Evolutionary conservation across 1,140 invertebrate species (phyloP).

Genomic region (Megathymus violae): DNA sequence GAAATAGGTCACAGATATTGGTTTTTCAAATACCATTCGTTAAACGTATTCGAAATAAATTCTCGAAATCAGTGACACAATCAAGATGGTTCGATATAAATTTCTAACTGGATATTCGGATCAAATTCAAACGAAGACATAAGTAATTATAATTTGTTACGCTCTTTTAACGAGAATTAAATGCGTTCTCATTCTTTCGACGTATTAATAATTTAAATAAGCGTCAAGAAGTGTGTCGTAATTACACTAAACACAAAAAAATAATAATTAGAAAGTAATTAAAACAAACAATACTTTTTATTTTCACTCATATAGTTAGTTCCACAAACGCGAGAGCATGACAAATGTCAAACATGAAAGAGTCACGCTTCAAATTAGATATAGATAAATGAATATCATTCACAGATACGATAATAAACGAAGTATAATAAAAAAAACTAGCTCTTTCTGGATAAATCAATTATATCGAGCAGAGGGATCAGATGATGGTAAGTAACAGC

Average conservation of each 20-base stretch:
- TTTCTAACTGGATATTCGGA: neutral
- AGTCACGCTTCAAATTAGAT: no score
- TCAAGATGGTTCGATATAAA: no score
- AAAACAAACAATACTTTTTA: no score
- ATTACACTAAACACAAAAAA: constrained; percentile 8
- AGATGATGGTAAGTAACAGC: no score
- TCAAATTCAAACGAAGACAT: neutral
- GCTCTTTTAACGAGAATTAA: constrained; percentile 10
- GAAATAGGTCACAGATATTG: constrained; percentile 17
- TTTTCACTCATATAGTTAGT: no score
- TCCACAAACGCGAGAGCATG: no score
- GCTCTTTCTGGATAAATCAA: no score
- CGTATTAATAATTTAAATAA: constrained; percentile 4
- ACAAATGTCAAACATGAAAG: no score
- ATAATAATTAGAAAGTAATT: constrained; percentile 17
- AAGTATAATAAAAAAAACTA: no score
- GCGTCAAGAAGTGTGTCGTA: neutral
- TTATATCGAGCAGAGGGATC: no score
- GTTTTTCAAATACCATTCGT: neutral
- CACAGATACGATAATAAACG: no score
- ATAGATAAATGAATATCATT: no score
- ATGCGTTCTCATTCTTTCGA: neutral
- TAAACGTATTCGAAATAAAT: neutral
- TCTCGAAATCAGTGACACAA: neutral
- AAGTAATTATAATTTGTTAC: constrained; percentile 2